Conservation (phyloP, 2,797 vertebrate genomes). For the Thunnus albacares region DNA sequence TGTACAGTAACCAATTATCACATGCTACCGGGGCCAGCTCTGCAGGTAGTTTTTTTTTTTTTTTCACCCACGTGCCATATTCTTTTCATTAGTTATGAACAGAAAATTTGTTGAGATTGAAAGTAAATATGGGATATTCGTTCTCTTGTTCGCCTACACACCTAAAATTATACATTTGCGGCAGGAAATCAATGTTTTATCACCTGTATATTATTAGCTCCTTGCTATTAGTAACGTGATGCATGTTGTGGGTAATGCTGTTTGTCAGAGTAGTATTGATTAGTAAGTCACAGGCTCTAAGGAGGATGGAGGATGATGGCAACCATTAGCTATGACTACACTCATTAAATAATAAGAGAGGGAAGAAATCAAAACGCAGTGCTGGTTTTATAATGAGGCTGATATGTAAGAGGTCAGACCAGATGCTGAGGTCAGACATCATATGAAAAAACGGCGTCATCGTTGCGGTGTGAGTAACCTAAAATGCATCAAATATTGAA, state of each 20-base stretch:
- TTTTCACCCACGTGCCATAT: background rate
- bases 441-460: conserved; percentile 21
- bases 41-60: background rate
- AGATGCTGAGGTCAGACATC: conserved; percentile 2
- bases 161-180: conserved; percentile 37
- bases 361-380: conserved; percentile 26
- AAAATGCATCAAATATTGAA: conserved; percentile 34
- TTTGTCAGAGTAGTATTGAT: conserved; percentile 63
- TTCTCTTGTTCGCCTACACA: background rate
- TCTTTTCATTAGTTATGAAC: conserved; percentile 17
- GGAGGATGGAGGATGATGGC: conserved; percentile 46
- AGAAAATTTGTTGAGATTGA: conserved; percentile 2
- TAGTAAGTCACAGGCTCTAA: conserved; percentile 37
- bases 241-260: conserved; percentile 52
- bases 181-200: conserved; percentile 57
- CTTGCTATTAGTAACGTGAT: conserved; percentile 57
- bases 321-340: conserved; percentile 43
- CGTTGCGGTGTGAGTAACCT: conserved; percentile 21
- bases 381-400: background rate
- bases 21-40: background rate
- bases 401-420: conserved; percentile 20
- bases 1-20: conserved; percentile 39
- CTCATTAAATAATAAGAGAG: conserved; percentile 43
- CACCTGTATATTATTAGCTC: conserved; percentile 47
- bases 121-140: background rate